Evolutionary conservation across 2,888 invertebrate genomes (phyloP).

Genomic region (Pogonocherus hispidulus): DNA sequence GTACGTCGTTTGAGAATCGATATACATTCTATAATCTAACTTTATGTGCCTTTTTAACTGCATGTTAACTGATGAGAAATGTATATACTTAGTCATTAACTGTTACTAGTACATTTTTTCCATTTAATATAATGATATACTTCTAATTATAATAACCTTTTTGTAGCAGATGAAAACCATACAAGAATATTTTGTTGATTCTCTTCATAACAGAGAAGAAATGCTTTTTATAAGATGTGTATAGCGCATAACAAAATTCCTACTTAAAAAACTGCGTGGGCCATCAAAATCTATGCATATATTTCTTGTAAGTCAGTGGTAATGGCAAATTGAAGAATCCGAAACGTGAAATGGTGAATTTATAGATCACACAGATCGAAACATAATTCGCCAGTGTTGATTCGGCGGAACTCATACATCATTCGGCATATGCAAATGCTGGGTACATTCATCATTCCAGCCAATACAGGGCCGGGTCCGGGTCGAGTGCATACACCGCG

Average conservation of each 20-base stretch:
- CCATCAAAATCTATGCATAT: constrained; percentile 27
- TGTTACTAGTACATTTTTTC: too few relatives aligned
- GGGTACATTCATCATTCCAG: constrained; percentile 65
- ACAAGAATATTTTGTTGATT: too few relatives aligned
- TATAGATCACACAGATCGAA: constrained; percentile 64
- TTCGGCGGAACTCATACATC: constrained; percentile 66
- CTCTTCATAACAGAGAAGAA: too few relatives aligned
- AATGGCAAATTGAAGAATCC: constrained; percentile 64
- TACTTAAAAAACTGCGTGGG: background rate
- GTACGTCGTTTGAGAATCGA: too few relatives aligned
- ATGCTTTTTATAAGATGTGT: too few relatives aligned
- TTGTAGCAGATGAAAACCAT: too few relatives aligned
- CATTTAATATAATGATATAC: too few relatives aligned
- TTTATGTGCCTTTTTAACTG: too few relatives aligned
- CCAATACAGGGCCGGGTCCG: constrained; percentile 53
- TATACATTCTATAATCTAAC: too few relatives aligned
- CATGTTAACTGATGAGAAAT: too few relatives aligned
- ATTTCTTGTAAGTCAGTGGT: constrained; percentile 42
- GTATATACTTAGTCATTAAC: too few relatives aligned
- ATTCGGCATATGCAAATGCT: constrained; percentile 68
- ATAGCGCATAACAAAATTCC: background rate
- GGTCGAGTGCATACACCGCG: constrained; percentile 41
- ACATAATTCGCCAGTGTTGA: constrained; percentile 68
- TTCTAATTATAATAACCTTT: too few relatives aligned
- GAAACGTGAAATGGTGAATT: constrained; percentile 46